Percentiles rank a stretch among this genome's conserved stretches.
phyloP scores from a whole-genome alignment of 2,113 vertebrate genomes.

The Chauna torquata region DNA sequence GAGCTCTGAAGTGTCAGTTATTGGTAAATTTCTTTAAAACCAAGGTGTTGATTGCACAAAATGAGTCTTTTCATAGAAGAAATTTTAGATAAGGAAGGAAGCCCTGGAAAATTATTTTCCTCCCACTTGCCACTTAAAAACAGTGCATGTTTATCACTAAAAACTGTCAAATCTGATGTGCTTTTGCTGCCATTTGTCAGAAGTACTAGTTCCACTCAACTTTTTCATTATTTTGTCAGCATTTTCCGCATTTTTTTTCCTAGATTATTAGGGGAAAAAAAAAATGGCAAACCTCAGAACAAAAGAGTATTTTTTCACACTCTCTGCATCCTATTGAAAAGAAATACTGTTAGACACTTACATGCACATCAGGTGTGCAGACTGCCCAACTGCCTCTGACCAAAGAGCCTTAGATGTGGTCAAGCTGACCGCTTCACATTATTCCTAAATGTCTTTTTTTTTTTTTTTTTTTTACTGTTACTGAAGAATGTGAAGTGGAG shows the following conservation, averaged over 20 bases:
- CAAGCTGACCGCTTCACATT: slow-evolving; percentile 3
- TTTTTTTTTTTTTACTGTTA: neutral
- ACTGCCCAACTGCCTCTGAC: neutral
- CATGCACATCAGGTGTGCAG: slow-evolving; percentile 1
- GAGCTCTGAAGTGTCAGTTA: slow-evolving; percentile 49
- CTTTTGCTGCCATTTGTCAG: slow-evolving; percentile 60
- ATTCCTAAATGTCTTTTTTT: neutral
- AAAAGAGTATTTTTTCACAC: slow-evolving; percentile 42
- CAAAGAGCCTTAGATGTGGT: neutral
- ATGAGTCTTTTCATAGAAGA: neutral
- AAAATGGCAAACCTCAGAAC: slow-evolving; percentile 10
- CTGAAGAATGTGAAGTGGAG: neutral
- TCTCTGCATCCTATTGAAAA: slow-evolving; percentile 17
- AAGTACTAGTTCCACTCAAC: slow-evolving; percentile 35
- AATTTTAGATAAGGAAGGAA: slow-evolving; percentile 1
- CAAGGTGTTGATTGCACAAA: slow-evolving; percentile 33
- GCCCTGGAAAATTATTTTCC: slow-evolving; percentile 56
- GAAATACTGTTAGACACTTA: neutral
- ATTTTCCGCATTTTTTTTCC: slow-evolving; percentile 39
- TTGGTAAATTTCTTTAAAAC: slow-evolving; percentile 40
- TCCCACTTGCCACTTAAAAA: slow-evolving; percentile 62
- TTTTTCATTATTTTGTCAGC: slow-evolving; percentile 44
- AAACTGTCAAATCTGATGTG: slow-evolving; percentile 64
- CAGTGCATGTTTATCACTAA: slow-evolving; percentile 49
- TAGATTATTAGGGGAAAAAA: neutral